Conservation (phyloP, 2,888 invertebrate genomes). For the Mallateleia sp. region DNA sequence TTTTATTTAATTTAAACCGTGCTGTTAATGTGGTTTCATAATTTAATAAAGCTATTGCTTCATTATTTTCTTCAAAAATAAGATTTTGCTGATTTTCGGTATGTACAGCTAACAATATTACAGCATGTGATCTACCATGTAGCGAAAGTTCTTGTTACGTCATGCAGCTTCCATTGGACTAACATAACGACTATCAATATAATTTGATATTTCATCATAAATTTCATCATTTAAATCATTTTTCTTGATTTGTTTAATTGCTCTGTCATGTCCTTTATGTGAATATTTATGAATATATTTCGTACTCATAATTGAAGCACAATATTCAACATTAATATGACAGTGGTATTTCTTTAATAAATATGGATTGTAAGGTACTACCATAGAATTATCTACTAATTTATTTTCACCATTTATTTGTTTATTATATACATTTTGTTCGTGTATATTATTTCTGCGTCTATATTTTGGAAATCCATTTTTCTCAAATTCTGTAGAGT, state of each 20-base stretch:
- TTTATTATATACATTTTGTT: slow-evolving; percentile 13
- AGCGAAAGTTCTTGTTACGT: slow-evolving; percentile 73
- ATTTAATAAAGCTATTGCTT: slow-evolving; percentile 37
- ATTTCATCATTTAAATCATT: not conserved
- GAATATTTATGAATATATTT: slow-evolving; percentile 68
- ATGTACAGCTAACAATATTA: slow-evolving; percentile 70
- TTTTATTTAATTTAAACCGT: slow-evolving; percentile 65
- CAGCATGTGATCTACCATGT: slow-evolving; percentile 59
- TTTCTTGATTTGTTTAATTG: slow-evolving; percentile 11
- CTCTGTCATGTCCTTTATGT: slow-evolving; percentile 9
- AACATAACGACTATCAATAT: slow-evolving; percentile 64
- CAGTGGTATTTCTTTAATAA: slow-evolving; percentile 61
- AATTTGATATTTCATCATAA: slow-evolving; percentile 37
- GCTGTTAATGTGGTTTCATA: slow-evolving; percentile 57
- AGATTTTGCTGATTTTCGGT: slow-evolving; percentile 70
- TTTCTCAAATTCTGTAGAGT: slow-evolving; percentile 6
- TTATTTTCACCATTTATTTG: not conserved
- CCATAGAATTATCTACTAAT: slow-evolving; percentile 13
- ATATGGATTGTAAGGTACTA: slow-evolving; percentile 40
- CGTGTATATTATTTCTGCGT: slow-evolving; percentile 1
- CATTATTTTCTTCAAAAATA: slow-evolving; percentile 23
- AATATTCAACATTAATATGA: slow-evolving; percentile 74
- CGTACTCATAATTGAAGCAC: slow-evolving; percentile 62
- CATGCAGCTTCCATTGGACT: slow-evolving; percentile 47
- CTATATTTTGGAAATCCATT: slow-evolving; percentile 25